Percentiles rank a stretch among this genome's conserved stretches.
Conservation (phyloP, 1,140 invertebrate genomes). For the Procambarus clarkii region DNA sequence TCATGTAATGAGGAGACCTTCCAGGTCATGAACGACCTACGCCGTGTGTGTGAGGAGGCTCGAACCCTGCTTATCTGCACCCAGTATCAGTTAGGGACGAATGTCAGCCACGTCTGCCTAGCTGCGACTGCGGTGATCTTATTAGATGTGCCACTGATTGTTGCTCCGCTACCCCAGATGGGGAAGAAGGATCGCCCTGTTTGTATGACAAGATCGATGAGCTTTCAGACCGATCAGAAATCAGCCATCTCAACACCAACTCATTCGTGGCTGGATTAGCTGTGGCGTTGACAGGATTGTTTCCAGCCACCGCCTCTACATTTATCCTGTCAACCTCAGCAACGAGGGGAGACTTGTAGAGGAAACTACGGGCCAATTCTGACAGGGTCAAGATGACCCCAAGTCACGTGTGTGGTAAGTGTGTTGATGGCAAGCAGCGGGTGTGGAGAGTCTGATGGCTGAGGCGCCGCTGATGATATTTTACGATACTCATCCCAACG, state of each 20-base stretch:
- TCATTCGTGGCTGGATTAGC: background rate
- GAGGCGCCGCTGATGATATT: background rate
- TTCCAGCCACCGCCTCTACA: background rate
- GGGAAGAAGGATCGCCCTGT: background rate
- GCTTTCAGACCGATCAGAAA: background rate
- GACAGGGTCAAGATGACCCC: too few relatives aligned
- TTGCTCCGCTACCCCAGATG: background rate
- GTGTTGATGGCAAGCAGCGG: background rate
- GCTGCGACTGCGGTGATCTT: background rate
- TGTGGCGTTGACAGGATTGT: background rate
- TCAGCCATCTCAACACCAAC: background rate
- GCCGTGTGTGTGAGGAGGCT: background rate
- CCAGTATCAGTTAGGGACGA: background rate
- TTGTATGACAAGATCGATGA: background rate
- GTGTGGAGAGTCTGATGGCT: background rate
- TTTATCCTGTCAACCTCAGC: background rate
- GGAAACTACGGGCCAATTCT: background rate
- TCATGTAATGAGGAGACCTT: too few relatives aligned
- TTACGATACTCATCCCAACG: background rate
- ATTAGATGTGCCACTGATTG: background rate
- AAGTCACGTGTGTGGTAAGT: too few relatives aligned
- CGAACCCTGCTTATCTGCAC: background rate
- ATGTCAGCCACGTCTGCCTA: background rate
- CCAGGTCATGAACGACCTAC: background rate
- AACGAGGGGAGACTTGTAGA: background rate